Evolutionary conservation across 2,888 invertebrate genomes (phyloP), one percentile per base, ranked within the genome.

Genomic region (Hololepta plana): DNA sequence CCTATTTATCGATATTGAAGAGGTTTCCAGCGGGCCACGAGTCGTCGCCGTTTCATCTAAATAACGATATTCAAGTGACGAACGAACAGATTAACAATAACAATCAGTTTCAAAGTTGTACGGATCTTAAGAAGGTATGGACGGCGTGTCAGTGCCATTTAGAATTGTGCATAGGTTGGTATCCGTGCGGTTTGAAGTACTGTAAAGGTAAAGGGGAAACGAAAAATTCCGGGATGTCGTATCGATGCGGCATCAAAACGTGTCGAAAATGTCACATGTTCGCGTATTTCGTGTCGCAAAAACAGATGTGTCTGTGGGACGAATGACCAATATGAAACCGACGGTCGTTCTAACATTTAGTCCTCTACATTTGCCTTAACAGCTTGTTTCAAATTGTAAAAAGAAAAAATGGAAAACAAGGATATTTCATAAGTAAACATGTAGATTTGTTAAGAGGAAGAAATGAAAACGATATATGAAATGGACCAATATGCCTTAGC

Each of bases 211-310:
- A 53, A 36, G 54, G 51, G 11, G 49, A 48, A 23, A 49, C 55
- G 11, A 64, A 64, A 38, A 69, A 66, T 49, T 72, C 57, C 63
- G 22, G 29, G 4, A 60, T 64, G 38, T 66, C 64, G 27, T 91
- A 90, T 59, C 67, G 91, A 27, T 93, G 93, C 51, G 93, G 93
- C 36, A 93, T 93, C 47, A 88, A 90, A 57, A 93, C 93, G 1
- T 93, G 93, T 53, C 72, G 77, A 43, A 76, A 82, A 50, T 90
- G 90, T 55, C 75, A 81, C 51, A 67, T 79, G 38, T 90, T 88
- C 57, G 72, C 76, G 39, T 90, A 80, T 57, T 81, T 76, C 53
- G 82, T 82, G 33, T 62, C 70, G 37, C 75, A 77, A 51, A 84
- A 87, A 47, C 76, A 80, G 49, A 66, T 71, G 43, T 84, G 84